Evolutionary conservation across 2,888 invertebrate genomes (phyloP).

Genomic region (Temnothorax rugatulus): DNA sequence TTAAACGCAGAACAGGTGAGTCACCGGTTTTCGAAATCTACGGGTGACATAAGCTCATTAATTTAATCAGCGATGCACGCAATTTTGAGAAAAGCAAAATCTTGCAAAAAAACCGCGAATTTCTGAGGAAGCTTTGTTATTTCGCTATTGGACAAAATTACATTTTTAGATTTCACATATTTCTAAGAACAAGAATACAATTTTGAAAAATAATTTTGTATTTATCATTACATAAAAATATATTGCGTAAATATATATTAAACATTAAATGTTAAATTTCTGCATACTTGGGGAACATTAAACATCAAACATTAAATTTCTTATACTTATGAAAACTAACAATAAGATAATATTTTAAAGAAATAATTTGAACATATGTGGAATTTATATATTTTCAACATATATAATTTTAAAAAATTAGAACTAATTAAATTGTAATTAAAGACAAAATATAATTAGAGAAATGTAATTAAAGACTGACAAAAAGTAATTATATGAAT

Average conservation of each 20-base stretch:
- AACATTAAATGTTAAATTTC: too few relatives aligned
- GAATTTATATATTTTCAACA: background rate
- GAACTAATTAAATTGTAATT: background rate
- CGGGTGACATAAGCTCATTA: slow-evolving; percentile 50
- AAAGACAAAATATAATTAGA: background rate
- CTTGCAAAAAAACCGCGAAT: slow-evolving; percentile 50
- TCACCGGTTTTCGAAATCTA: slow-evolving; percentile 47
- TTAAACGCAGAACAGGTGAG: slow-evolving; percentile 54
- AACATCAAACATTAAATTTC: too few relatives aligned
- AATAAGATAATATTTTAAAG: background rate
- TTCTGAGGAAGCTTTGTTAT: slow-evolving; percentile 13
- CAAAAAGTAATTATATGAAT: background rate
- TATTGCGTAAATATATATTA: too few relatives aligned
- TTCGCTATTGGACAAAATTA: background rate
- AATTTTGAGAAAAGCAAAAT: slow-evolving; percentile 33
- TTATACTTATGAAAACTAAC: background rate
- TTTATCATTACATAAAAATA: background rate
- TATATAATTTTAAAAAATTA: background rate
- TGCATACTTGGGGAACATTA: too few relatives aligned
- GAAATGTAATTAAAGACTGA: background rate
- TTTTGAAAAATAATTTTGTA: background rate
- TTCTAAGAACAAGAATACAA: background rate
- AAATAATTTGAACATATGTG: background rate
- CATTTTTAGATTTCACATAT: background rate
- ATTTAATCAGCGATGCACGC: slow-evolving; percentile 55